Base-by-base conservation (phyloP, 2,888 invertebrate species). In the Volucella bombylans region DNA sequence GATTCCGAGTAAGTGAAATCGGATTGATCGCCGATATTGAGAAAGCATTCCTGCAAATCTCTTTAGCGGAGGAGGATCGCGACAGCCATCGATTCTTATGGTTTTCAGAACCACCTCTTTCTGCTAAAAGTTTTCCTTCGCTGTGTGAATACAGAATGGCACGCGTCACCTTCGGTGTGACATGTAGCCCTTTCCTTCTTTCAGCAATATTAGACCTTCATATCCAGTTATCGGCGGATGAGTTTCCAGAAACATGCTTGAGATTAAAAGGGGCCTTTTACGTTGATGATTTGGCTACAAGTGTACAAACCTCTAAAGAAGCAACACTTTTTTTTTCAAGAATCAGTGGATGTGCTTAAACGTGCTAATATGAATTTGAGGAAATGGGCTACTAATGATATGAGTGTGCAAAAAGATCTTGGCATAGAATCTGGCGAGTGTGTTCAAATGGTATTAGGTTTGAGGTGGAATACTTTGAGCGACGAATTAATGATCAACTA, bases 121-220 rank as follows among this genome's bases (percentile, higher is more conserved):
- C 55, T n/a, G 14, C 12, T 8, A 14, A 10, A n/a, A n/a, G 9
- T n/a, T 38, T 39, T 11, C 39, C 31, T 12, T 15, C 54, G 14
- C 8, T 39, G 9, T 14, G 6, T 15, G 77, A 69, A 41, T 77
- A 45, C n/a, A 38, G 68, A 8, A 69, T 64, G 55, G 71, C 64
- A 3, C 52, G 77, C 4, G n/a, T n/a, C n/a, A n/a, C n/a, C n/a
- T n/a, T n/a, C n/a, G 77, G 64, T 3, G 69, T 78, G 9, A 49
- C 49, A 4, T 64, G 52, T 6, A 78, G 78, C 57, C 78, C 64
- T 6, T 69, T 69, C 50, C 23, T 76, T 11, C 31, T 76, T 8
- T 76, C n/a, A n/a, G n/a, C n/a, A n/a, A n/a, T n/a, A n/a, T n/a
- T n/a, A n/a, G n/a, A n/a, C n/a, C n/a, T n/a, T n/a, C n/a, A n/a